These are phyloP conservation scores for Tricholaema leucomelas DNA, from an alignment of 2,113 vertebrate species.

Conservation along the genomic window DNA sequence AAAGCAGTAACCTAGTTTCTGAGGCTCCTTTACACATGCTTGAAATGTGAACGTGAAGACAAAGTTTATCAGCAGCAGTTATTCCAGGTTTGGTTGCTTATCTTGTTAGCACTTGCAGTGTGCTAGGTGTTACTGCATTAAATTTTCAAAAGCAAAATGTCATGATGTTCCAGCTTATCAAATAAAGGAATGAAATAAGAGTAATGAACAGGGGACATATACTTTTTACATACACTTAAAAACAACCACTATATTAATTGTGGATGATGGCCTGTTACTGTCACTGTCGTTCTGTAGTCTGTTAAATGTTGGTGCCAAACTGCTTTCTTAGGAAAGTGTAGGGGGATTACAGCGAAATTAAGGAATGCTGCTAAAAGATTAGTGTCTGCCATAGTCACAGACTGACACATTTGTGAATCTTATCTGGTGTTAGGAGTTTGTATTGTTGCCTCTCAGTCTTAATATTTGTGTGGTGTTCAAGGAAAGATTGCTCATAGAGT, in stretches of 20 bases:
- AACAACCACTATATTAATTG: accelerated
- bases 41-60: background rate
- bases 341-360: background rate
- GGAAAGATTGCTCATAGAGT: background rate
- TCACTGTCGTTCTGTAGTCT: background rate
- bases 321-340: background rate
- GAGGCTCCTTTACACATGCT: background rate
- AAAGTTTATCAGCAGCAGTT: background rate
- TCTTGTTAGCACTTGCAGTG: background rate
- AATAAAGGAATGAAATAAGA: background rate
- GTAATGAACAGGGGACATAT: background rate
- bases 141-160: background rate
- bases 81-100: background rate
- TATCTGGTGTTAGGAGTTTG: background rate
- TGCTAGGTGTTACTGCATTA: background rate
- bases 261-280: background rate
- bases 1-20: background rate
- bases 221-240: background rate
- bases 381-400: background rate
- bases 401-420: background rate
- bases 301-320: background rate
- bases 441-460: background rate
- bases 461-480: background rate
- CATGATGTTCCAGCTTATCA: background rate
- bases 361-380: background rate